A percentile compares a stretch with the other conserved stretches of the same genome.
These are phyloP conservation scores for Callospermophilus lateralis DNA, from an alignment of 2,113 vertebrate species.

Conservation along the genomic window DNA sequence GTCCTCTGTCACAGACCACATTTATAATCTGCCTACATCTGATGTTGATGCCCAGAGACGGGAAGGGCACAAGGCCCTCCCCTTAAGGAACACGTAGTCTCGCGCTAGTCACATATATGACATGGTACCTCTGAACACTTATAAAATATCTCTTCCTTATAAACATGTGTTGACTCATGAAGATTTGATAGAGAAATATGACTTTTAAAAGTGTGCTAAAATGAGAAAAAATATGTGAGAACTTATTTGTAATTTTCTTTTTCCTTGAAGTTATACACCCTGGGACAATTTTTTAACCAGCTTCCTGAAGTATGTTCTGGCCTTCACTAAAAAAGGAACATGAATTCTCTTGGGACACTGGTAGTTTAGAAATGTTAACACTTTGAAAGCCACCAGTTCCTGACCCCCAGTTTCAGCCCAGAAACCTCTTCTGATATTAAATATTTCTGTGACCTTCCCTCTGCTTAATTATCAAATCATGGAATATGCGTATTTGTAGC, in stretches of 20 bases:
- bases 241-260: conserved; percentile 41
- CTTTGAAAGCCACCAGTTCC: background rate
- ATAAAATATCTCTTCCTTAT: background rate
- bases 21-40: background rate
- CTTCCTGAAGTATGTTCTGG: conserved; percentile 42
- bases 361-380: background rate
- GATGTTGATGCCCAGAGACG: background rate
- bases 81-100: background rate
- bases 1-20: background rate
- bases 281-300: background rate
- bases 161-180: background rate
- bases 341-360: background rate
- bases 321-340: background rate
- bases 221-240: background rate
- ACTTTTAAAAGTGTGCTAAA: background rate
- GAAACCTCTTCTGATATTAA: background rate
- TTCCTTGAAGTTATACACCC: background rate
- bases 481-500: conserved; percentile 50
- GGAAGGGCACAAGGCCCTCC: background rate
- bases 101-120: background rate
- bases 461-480: conserved; percentile 15
- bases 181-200: background rate
- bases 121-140: background rate
- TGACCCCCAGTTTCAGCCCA: background rate
- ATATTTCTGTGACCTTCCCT: background rate